Conservation (phyloP, 2,888 invertebrate genomes). For the Andrena bicolor region DNA sequence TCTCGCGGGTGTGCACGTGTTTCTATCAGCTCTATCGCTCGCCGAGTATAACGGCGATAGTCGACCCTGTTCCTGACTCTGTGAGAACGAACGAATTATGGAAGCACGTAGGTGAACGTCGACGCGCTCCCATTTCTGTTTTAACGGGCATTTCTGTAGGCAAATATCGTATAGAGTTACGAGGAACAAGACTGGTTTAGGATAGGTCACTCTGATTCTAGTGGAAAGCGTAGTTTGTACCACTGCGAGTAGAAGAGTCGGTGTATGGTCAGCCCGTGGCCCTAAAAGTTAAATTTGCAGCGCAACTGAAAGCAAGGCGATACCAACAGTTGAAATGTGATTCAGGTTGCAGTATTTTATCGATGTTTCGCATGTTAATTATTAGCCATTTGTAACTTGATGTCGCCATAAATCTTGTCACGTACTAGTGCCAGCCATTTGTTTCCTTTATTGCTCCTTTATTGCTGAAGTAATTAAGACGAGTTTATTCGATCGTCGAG, state of each 20-base stretch:
- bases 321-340: background rate
- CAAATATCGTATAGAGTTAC: background rate
- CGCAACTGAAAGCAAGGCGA: background rate
- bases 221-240: background rate
- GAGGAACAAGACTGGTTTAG: too few relatives aligned
- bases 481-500: slow-evolving; percentile 5
- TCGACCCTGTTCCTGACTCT: background rate
- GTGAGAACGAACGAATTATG: slow-evolving; percentile 1
- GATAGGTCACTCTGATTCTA: background rate
- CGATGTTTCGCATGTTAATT: slow-evolving; percentile 20
- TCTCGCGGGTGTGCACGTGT: background rate
- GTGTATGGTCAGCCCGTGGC: background rate
- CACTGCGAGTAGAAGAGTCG: background rate
- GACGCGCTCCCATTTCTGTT: background rate
- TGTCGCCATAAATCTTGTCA: slow-evolving; percentile 26
- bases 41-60: background rate
- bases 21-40: slow-evolving; percentile 2
- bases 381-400: slow-evolving; percentile 7
- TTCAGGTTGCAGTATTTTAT: slow-evolving; percentile 10
- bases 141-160: background rate
- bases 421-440: slow-evolving; percentile 17
- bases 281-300: too few relatives aligned
- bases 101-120: background rate
- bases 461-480: slow-evolving; percentile 46
- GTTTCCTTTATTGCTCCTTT: slow-evolving; percentile 35